phyloP scores from a whole-genome alignment of 2,888 invertebrate genomes.

The Dynastes grantii region DNA sequence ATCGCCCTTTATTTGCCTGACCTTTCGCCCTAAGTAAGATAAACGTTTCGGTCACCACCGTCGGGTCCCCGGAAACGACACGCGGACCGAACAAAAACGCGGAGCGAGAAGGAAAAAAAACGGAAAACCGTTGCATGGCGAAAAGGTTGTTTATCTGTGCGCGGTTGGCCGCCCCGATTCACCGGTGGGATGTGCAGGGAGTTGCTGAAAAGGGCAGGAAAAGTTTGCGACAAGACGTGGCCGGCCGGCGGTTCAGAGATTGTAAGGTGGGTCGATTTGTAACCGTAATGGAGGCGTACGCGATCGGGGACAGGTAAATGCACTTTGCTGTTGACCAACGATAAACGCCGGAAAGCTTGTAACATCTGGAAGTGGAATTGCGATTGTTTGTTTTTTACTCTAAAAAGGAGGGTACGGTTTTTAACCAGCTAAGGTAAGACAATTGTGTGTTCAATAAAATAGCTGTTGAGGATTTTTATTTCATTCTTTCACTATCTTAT shows the following conservation, averaged over 20 bases:
- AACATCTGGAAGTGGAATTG: neutral
- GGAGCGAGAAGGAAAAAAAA: constrained; percentile 6
- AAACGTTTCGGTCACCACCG: constrained; percentile 49
- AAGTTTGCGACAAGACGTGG: neutral
- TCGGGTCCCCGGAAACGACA: constrained; percentile 33
- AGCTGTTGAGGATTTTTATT: too few species aligned
- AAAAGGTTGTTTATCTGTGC: constrained; percentile 34
- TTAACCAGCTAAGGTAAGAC: too few species aligned
- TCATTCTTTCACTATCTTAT: too few species aligned
- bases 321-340: neutral
- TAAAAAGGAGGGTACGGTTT: too few species aligned
- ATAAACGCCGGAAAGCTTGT: neutral
- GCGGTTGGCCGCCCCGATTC: neutral
- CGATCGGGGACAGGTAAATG: constrained; percentile 9
- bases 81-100: neutral
- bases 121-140: constrained; percentile 13
- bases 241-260: neutral
- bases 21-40: constrained; percentile 51
- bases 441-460: too few species aligned
- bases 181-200: too few species aligned
- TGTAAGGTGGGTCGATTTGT: constrained; percentile 16
- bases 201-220: neutral
- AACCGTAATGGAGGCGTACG: neutral
- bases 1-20: constrained; percentile 50
- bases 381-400: too few species aligned